These are phyloP conservation scores for Drosophila santomea DNA, from an alignment of 1,140 invertebrate genomes.

Conservation along the genomic window DNA sequence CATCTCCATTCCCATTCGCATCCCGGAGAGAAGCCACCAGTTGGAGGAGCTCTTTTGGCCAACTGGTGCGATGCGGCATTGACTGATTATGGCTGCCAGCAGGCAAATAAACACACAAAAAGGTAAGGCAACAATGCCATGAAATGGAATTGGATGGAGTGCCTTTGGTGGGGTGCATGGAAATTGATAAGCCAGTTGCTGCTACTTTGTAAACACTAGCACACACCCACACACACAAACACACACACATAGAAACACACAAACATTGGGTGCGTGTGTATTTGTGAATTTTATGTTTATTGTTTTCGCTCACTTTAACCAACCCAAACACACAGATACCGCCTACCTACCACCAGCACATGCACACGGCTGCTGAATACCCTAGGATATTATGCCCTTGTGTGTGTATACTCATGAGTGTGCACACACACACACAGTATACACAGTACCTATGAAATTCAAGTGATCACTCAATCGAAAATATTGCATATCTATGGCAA, in stretches of 20 bases:
- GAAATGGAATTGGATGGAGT: not conserved
- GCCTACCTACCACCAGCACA: not conserved
- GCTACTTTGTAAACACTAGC: slow-evolving; percentile 50
- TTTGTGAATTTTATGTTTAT: slow-evolving; percentile 74
- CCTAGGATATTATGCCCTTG: not conserved
- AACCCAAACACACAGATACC: slow-evolving; percentile 15
- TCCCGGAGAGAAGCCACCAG: not conserved
- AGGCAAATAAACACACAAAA: slow-evolving; percentile 64
- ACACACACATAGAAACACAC: slow-evolving; percentile 6
- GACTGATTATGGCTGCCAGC: slow-evolving; percentile 67
- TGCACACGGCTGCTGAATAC: not conserved
- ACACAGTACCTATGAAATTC: not conserved
- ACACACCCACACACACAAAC: slow-evolving; percentile 3
- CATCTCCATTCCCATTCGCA: not conserved
- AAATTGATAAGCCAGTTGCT: slow-evolving; percentile 76
- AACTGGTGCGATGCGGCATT: slow-evolving; percentile 60
- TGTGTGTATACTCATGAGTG: not conserved
- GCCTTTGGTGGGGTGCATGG: slow-evolving; percentile 23
- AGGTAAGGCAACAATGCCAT: slow-evolving; percentile 11
- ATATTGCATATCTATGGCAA: slow-evolving; percentile 10
- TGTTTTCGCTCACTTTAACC: slow-evolving; percentile 59
- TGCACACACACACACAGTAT: no score
- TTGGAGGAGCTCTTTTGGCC: slow-evolving; percentile 23
- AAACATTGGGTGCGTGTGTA: slow-evolving; percentile 25
- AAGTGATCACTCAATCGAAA: slow-evolving; percentile 6